phyloP scores from a whole-genome alignment of 2,113 vertebrate genomes.

The Oenanthe melanoleuca region DNA sequence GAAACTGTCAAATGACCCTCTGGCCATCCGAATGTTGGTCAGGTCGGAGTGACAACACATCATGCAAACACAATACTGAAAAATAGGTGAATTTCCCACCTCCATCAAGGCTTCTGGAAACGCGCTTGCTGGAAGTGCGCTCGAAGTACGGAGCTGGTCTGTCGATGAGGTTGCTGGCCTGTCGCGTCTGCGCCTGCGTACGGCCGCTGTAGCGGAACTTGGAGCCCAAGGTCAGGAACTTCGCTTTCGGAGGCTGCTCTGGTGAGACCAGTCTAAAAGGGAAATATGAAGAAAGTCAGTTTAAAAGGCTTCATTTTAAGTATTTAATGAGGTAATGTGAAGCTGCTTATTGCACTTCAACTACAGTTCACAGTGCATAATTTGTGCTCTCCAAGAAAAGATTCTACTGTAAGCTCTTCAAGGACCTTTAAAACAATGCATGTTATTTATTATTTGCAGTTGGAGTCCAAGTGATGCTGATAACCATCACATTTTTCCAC shows the following conservation, averaged over 20 bases:
- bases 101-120: conserved; percentile 86
- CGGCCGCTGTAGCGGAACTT: conserved; percentile 90
- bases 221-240: conserved; percentile 87
- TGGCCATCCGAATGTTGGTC: neutral
- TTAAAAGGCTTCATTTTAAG: neutral
- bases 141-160: conserved; percentile 83
- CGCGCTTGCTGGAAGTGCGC: conserved; percentile 83
- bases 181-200: conserved; percentile 84
- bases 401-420: neutral
- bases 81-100: conserved; percentile 45
- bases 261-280: conserved; percentile 79
- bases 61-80: neutral
- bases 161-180: conserved; percentile 87
- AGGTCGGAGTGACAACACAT: neutral
- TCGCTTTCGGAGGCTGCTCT: conserved; percentile 85
- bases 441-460: neutral
- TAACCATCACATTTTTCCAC: neutral
- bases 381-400: neutral
- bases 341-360: neutral
- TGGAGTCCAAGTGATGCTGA: neutral
- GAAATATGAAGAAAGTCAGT: neutral
- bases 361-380: neutral
- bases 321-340: neutral
- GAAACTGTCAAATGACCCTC: neutral
- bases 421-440: neutral